A percentile compares a stretch with the other conserved stretches of the same genome.
Evolutionary conservation across 2,888 invertebrate species (phyloP).

Genomic region (Cyclophora punctaria): DNA sequence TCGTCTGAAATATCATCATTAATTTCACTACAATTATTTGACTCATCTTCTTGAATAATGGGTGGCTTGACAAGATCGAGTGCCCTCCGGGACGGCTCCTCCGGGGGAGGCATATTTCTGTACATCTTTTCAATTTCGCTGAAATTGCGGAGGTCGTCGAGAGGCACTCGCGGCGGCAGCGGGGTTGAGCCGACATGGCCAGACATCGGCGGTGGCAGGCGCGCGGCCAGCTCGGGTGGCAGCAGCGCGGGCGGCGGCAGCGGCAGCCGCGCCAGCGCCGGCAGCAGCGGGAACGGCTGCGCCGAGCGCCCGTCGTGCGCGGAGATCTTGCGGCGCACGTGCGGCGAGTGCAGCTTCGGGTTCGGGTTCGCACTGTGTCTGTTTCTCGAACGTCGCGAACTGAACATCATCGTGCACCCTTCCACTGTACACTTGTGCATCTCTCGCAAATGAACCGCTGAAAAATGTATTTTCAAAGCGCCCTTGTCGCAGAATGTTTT

Average conservation of each 20-base stretch:
- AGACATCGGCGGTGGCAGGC: conserved; percentile 48
- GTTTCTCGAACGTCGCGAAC: conserved; percentile 94
- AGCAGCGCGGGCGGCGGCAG: conserved; percentile 80
- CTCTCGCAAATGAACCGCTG: conserved; percentile 97
- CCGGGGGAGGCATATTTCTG: conserved; percentile 57
- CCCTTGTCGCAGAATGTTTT: conserved; percentile 99
- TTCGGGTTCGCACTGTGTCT: conserved; percentile 98
- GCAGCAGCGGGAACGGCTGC: conserved; percentile 84
- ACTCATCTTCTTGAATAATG: conserved; percentile 45
- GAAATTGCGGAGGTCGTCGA: conserved; percentile 67
- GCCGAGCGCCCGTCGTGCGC: conserved; percentile 94
- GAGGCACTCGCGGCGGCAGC: conserved; percentile 72
- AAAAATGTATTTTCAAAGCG: conserved; percentile 98
- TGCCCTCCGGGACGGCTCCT: conserved; percentile 46
- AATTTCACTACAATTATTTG: conserved; percentile 55
- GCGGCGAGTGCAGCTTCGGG: conserved; percentile 97
- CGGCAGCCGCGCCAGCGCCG: conserved; percentile 82
- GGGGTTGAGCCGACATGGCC: conserved; percentile 48
- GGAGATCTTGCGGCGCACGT: conserved; percentile 92
- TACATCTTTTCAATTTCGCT: conserved; percentile 73
- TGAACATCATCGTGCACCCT: conserved; percentile 99
- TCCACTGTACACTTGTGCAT: conserved; percentile 99
- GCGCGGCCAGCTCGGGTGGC: conserved; percentile 74
- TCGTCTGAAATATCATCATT: conserved; percentile 54
- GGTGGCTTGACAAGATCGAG: conserved; percentile 53